Base-by-base conservation (phyloP, 2,888 invertebrate genomes). In the Cyaniris semiargus region DNA sequence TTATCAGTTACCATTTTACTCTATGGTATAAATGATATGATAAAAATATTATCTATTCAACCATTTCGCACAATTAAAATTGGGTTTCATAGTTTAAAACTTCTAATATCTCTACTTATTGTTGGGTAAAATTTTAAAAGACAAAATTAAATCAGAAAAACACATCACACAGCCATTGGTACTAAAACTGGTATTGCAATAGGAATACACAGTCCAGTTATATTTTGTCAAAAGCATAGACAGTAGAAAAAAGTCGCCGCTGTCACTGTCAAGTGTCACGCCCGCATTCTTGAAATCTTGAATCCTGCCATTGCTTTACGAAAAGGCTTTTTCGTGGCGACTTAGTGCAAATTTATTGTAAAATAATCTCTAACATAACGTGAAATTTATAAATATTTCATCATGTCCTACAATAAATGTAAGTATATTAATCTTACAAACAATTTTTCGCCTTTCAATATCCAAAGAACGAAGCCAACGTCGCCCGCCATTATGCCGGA, bases 381-480 rank as follows among this genome's bases (percentile, higher is more conserved):
- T 15, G 53, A 34, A 34, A 10, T 34, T 23, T n/a, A n/a, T 27
- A 21, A n/a, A 3, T 21, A 58, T 53, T n/a, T 70, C n/a, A 75
- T 72, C 31, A 81, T 81, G 81, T 79, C 81, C 48, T 81, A 76
- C 31, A 81, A 81, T 31, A 81, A 80, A 77, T 81, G 81, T 82
- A 72, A 80, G 81, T 81, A 70, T 71, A 56, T 34, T 56, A 4
- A 23, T 8, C 18, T 48, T 48, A n/a, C 15, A 53, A 58, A n/a
- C 15, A 27, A 27, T 27, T 66, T 6, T 15, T 66, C 18, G 4
- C 15, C 4, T 18, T 27, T 27, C 27, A 27, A 13, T 23, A 60
- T 1, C 23, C 23, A 23, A 60, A 60, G 60, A 21, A 21, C 1
- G 7, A 23, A 60, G 6, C 66, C 66, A 27, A 70, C 71, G 7